These are phyloP conservation scores for Numenius arquata DNA, from an alignment of 2,113 vertebrate genomes.

Conservation along the genomic window DNA sequence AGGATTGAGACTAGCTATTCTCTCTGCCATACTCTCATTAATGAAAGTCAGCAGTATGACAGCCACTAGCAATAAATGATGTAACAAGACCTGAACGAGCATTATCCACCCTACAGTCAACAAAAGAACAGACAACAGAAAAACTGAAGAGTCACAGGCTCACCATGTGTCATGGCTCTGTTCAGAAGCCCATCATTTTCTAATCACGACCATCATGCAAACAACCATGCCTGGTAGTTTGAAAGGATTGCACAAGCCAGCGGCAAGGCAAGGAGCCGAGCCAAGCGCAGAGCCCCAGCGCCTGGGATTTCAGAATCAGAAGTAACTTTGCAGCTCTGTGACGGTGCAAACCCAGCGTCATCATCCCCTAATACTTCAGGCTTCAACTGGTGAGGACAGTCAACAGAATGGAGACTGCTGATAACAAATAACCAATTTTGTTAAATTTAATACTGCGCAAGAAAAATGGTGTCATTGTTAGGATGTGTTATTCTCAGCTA, in stretches of 20 bases:
- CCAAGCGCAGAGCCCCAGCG: accelerated
- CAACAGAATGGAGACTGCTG: neutral
- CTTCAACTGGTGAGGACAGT: neutral
- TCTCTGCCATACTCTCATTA: neutral
- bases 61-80: neutral
- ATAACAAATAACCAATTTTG: neutral
- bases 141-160: neutral
- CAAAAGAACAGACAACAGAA: neutral
- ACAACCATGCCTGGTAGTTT: neutral
- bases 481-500: neutral
- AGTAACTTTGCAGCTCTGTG: neutral
- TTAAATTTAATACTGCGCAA: neutral
- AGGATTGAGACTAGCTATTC: neutral
- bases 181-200: neutral
- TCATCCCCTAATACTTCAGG: neutral
- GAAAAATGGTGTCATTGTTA: neutral
- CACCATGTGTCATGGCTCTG: neutral
- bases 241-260: neutral
- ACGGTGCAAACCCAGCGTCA: neutral
- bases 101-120: neutral
- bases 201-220: neutral
- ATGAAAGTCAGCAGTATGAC: neutral
- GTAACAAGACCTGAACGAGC: neutral
- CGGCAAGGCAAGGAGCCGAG: neutral
- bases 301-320: neutral